phyloP scores from a whole-genome alignment of 2,797 vertebrate genomes.

The Peromyscus melanophrys region DNA sequence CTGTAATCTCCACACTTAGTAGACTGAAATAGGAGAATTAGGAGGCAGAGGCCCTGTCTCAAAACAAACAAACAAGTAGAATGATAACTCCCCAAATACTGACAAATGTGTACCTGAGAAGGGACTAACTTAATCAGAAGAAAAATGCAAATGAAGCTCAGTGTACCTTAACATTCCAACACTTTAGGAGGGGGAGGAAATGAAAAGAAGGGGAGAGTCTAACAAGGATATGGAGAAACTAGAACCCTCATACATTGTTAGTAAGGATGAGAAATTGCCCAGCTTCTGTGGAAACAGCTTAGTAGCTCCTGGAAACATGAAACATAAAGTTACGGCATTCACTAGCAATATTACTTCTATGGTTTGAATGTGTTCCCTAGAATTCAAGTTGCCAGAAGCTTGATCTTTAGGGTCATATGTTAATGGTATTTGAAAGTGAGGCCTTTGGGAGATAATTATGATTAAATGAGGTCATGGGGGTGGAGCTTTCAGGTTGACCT shows the following conservation, averaged over 20 bases:
- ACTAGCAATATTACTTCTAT: neutral
- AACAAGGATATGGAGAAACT: neutral
- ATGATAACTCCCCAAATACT: neutral
- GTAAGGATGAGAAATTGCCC: neutral
- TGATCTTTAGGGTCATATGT: neutral
- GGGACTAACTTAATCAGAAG: neutral
- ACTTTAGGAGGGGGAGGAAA: no score
- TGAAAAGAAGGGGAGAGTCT: neutral
- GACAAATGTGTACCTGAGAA: neutral
- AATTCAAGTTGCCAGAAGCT: neutral
- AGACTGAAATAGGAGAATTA: neutral
- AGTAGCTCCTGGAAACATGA: neutral
- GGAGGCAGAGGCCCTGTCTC: neutral
- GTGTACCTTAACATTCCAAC: no score
- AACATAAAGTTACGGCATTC: neutral
- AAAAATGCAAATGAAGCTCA: neutral
- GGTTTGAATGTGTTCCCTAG: neutral
- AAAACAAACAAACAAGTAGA: neutral
- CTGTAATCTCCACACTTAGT: neutral
- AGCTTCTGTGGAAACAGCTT: neutral
- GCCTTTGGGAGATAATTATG: neutral
- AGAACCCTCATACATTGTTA: neutral
- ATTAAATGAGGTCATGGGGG: neutral
- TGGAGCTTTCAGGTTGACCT: neutral
- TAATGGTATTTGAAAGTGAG: neutral